These are phyloP conservation scores for Microcebus jonahi DNA, from an alignment of 2,113 vertebrate species.

Conservation along the genomic window DNA sequence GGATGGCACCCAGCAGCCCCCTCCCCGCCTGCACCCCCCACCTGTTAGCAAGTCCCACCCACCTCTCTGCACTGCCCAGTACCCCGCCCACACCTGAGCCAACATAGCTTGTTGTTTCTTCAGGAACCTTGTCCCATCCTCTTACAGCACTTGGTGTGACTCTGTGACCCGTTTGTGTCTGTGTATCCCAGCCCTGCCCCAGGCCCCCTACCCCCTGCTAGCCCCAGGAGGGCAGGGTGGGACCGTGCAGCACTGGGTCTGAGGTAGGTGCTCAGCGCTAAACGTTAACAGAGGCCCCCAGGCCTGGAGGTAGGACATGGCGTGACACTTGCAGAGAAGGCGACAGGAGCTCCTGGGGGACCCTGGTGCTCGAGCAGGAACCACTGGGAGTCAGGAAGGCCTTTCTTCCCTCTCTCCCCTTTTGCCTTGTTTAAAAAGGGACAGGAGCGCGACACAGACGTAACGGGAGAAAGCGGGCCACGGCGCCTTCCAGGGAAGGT, in stretches of 20 bases:
- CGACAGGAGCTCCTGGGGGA: not conserved
- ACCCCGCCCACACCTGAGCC: not conserved
- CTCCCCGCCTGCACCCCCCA: fast-evolving
- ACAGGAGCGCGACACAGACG: fast-evolving
- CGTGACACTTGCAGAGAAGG: too few species aligned
- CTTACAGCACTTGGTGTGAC: fast-evolving
- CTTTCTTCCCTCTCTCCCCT: too few species aligned
- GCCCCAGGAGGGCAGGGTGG: not conserved
- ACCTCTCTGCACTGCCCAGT: not conserved
- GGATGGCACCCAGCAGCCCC: fast-evolving
- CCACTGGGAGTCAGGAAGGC: not conserved
- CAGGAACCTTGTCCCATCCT: fast-evolving
- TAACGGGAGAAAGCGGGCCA: not conserved
- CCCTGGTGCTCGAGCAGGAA: not conserved
- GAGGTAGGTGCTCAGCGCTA: not conserved
- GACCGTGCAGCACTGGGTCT: not conserved
- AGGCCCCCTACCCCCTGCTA: fast-evolving
- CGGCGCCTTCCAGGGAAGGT: not conserved
- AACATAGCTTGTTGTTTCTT: not conserved
- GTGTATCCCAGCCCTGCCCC: not conserved
- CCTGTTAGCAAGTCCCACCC: not conserved
- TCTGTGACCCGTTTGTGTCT: fast-evolving
- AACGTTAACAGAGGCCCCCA: not conserved
- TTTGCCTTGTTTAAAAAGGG: not conserved
- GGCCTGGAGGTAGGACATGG: not conserved